Evolutionary conservation across 2,888 invertebrate genomes (phyloP).

Genomic region (Tetramorium bicarinatum): DNA sequence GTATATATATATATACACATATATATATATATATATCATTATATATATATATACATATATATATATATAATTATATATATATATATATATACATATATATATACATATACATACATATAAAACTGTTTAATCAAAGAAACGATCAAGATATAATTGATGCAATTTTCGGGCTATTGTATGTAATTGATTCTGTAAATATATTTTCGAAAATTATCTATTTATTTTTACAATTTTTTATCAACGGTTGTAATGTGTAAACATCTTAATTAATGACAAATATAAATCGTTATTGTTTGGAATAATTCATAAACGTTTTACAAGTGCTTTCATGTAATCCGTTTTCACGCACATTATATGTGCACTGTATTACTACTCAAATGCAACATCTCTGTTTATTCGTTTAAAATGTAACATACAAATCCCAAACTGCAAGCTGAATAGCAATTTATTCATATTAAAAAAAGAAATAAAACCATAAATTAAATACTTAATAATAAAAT

Average conservation of each 20-base stretch:
- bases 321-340: background rate
- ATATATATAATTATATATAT: no score
- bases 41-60: no score
- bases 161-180: background rate
- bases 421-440: background rate
- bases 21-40: no score
- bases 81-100: no score
- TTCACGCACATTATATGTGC: background rate
- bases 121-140: background rate
- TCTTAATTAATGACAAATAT: background rate
- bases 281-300: background rate
- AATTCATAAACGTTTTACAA: background rate
- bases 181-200: background rate
- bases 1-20: no score
- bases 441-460: background rate
- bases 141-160: background rate
- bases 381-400: background rate
- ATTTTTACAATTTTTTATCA: background rate
- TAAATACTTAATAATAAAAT: constrained; percentile 9
- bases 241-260: background rate
- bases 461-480: background rate
- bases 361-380: background rate
- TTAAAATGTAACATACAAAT: background rate
- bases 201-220: background rate
- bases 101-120: background rate